Percentiles rank a stretch among this genome's conserved stretches.
phyloP scores from a whole-genome alignment of 1,140 invertebrate genomes.

The Leptinotarsa defecta region DNA sequence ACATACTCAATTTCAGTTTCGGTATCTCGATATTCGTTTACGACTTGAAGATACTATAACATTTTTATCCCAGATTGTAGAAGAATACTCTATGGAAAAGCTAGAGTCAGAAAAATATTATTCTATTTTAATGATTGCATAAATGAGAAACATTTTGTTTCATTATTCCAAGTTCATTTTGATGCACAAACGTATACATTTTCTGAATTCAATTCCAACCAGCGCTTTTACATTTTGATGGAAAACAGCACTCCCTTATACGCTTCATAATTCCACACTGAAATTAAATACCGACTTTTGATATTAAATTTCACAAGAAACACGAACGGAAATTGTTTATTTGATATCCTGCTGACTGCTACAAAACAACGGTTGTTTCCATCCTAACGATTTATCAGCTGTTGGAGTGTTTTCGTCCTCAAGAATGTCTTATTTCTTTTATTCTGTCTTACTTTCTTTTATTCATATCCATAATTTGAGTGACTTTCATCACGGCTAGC shows the following conservation, averaged over 20 bases:
- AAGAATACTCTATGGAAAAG: no score
- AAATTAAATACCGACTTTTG: constrained; percentile 8
- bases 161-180: neutral
- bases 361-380: neutral
- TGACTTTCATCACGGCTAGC: no score
- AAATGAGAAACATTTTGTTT: neutral
- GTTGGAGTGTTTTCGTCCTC: no score
- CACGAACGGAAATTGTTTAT: neutral
- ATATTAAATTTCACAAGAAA: constrained; percentile 9
- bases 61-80: no score
- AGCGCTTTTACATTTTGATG: constrained; percentile 3
- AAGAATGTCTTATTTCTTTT: no score
- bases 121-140: neutral
- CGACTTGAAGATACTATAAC: no score
- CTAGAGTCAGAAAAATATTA: neutral
- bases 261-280: neutral
- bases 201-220: constrained; percentile 1
- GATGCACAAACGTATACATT: neutral
- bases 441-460: no score
- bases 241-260: neutral
- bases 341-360: neutral
- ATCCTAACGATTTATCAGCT: no score
- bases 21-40: no score
- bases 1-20: no score
- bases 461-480: no score